Conservation (phyloP, 2,113 vertebrate species). For the Pterocles gutturalis region DNA sequence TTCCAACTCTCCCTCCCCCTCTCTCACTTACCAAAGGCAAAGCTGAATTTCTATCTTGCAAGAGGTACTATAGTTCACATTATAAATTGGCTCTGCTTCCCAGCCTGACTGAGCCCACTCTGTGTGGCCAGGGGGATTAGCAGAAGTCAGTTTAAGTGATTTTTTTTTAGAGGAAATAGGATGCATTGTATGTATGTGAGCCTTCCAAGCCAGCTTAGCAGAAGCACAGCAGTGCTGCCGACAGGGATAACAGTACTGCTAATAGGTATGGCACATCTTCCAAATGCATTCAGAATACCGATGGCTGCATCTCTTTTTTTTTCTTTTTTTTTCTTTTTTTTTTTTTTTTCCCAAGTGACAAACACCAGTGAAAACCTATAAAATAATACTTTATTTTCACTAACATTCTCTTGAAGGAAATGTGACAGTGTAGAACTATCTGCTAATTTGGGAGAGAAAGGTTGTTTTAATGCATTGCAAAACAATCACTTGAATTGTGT, state of each 20-base stretch:
- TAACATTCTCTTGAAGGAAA: background rate
- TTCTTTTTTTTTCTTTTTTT: background rate
- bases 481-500: background rate
- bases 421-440: background rate
- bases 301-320: background rate
- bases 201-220: background rate
- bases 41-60: background rate
- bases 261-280: slow-evolving; percentile 13
- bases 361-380: background rate
- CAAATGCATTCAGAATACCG: background rate
- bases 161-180: background rate
- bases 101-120: background rate
- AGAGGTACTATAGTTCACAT: background rate
- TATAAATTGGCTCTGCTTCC: background rate
- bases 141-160: slow-evolving; percentile 11
- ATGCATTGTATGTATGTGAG: background rate
- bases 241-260: slow-evolving; percentile 8
- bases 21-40: background rate
- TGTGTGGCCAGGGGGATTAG: slow-evolving; percentile 36
- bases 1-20: background rate
- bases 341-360: background rate
- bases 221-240: background rate
- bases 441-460: slow-evolving; percentile 10
- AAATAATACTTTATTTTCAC: background rate
- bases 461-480: background rate